Base-by-base conservation (phyloP, 2,888 invertebrate species). In the Gnatocerus cornutus region DNA sequence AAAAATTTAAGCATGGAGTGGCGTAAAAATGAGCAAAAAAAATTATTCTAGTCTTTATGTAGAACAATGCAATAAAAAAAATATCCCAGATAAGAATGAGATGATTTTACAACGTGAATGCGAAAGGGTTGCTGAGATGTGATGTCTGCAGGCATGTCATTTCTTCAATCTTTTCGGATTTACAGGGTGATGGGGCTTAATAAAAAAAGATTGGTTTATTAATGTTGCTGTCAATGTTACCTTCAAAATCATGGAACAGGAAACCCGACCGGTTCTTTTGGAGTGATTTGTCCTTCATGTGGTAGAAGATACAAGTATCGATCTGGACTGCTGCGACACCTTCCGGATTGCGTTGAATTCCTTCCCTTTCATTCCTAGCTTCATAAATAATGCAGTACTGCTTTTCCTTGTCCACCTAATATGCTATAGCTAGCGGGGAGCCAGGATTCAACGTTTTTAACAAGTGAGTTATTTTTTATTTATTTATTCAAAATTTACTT, bases 291-390 rank as follows among this genome's bases (percentile, higher is more conserved):
- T 74, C 84, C 83, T n/a, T 80, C 80, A 72, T 85, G 85, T 73
- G 82, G 83, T 56, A 81, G 83, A 72, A 83, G 80, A 76, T 85
- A 84, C 82, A 84, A 84, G 76, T 84, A 84, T 78, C 82, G 84
- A 45, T 83, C 84, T 56, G 84, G 84, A 73, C 75, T 85, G 67
- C 79, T 82, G 52, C 77, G 83, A 71, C 85, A 85, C 80, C 76
- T 84, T 67, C 79, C 80, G 56, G 84, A 84, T 59, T 84, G 84
- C 77, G 77, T 69, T 77, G 79, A 69, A 55, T 27, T 39, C 50
- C 52, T 48, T 29, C 59, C 55, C 37, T 9, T 3, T 21, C 21
- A 33, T 53, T 64, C 59, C 48, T 37, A 27, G 9, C 41, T 46
- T 30, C 29, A 14, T 13, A 7, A 53, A 39, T 48, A 64, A 56